Percentiles rank a stretch among this genome's conserved stretches.
Evolutionary conservation across 2,888 invertebrate species (phyloP).

Genomic region (Diachrysia chrysitis): DNA sequence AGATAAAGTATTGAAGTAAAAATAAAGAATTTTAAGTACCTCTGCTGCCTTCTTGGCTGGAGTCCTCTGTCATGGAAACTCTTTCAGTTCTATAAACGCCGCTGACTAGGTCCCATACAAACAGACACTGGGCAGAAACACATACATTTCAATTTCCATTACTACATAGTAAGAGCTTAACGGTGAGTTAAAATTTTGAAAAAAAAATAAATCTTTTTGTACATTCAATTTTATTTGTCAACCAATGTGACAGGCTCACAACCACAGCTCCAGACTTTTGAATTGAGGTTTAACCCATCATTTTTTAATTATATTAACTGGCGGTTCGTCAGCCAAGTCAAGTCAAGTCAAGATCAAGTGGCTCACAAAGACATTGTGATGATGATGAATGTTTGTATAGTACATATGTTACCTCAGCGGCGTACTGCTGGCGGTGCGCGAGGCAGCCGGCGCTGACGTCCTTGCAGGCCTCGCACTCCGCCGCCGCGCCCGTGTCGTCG

Average conservation of each 20-base stretch:
- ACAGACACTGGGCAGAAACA: slow-evolving; percentile 76
- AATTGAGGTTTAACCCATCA: too few relatives aligned
- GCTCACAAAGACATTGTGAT: too few relatives aligned
- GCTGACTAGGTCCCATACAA: slow-evolving; percentile 86
- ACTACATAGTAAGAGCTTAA: too few relatives aligned
- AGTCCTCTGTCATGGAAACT: slow-evolving; percentile 85
- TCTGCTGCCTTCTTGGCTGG: slow-evolving; percentile 83
- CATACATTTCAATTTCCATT: neutral
- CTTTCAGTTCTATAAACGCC: slow-evolving; percentile 85
- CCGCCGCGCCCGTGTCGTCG: slow-evolving; percentile 63
- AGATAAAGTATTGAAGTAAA: neutral
- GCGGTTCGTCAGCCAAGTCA: too few relatives aligned
- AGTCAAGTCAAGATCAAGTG: too few relatives aligned
- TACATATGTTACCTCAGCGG: slow-evolving; percentile 81
- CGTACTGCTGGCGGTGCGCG: slow-evolving; percentile 83
- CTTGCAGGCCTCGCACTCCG: slow-evolving; percentile 75
- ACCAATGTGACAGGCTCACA: too few relatives aligned
- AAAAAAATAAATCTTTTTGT: too few relatives aligned
- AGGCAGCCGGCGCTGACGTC: slow-evolving; percentile 78
- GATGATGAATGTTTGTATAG: too few relatives aligned
- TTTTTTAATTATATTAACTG: too few relatives aligned
- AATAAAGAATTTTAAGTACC: slow-evolving; percentile 61
- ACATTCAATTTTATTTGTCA: too few relatives aligned
- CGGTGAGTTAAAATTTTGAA: too few relatives aligned
- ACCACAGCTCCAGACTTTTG: too few relatives aligned